Evolutionary conservation across 2,888 invertebrate species (phyloP), one percentile per base, ranked within the genome.

Genomic region (Metellina segmentata): DNA sequence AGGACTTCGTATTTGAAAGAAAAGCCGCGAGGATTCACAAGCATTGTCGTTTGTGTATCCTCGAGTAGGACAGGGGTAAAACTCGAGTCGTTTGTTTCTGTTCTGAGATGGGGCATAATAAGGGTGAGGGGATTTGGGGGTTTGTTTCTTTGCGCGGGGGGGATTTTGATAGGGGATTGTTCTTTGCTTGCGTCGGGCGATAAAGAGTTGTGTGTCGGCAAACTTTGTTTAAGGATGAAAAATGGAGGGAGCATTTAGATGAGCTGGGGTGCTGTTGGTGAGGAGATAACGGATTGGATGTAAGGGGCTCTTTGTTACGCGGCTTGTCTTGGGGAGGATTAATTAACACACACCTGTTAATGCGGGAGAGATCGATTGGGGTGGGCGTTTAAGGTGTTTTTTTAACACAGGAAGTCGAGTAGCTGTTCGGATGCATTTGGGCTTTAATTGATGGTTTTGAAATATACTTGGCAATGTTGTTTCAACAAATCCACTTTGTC

Each of bases 231-330:
- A 34, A 34, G 6, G n/a, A 69, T 69, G 16, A 69, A 69, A 13
- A 69, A 69, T 16, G 71, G n/a, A 16, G n/a, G 16, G 20, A 71
- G 71, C 20, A 71, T 71, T 71, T 71, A 71, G 71, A 71, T 71
- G 71, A 71, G n/a, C 11, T 16, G 20, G 71, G 71, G 8, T 16
- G 16, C 71, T 20, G 11, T 69, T 11, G 69, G 16, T 11, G 5
- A 5, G 16, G 5, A 69, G 11, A 34, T 34, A 34, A 34, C 34
- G 34, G 34, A 34, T 34, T 34, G 34, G 34, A 34, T 34, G 34
- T 34, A 34, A 34, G 71, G n/a, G n/a, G 5, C 19, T 71, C 7
- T 71, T 71, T 16, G 71, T 71, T 71, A 19, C 20, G 16, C 7
- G 5, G 71, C n/a, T 71, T 11, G 71, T 71, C 20, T 71, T 71